Conservation (phyloP, 1,140 invertebrate species). For the Calycopis cecrops region DNA sequence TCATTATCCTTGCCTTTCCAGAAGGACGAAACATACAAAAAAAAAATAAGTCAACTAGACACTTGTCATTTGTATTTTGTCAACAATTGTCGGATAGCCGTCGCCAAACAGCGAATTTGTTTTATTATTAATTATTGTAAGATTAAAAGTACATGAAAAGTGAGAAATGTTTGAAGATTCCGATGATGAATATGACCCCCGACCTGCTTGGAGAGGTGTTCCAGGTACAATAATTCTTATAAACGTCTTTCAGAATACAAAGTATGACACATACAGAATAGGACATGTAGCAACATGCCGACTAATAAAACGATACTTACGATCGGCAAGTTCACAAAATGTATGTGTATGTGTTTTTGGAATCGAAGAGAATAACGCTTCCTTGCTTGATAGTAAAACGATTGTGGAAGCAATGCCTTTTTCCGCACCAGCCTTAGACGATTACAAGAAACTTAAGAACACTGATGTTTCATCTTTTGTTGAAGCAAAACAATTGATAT, state of each 20-base stretch:
- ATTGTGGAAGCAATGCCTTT: constrained; percentile 51
- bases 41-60: too few relatives aligned
- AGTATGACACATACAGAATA: constrained; percentile 27
- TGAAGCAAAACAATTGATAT: constrained; percentile 46
- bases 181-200: constrained; percentile 47
- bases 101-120: too few relatives aligned
- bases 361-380: constrained; percentile 31
- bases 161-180: constrained; percentile 25
- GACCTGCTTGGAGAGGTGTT: constrained; percentile 42
- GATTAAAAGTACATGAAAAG: too few relatives aligned
- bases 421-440: constrained; percentile 36
- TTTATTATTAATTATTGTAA: too few relatives aligned
- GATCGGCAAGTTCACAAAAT: constrained; percentile 36
- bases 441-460: constrained; percentile 48
- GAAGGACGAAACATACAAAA: too few relatives aligned
- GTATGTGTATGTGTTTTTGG: constrained; percentile 55
- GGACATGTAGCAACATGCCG: constrained; percentile 50
- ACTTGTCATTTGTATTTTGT: too few relatives aligned
- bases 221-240: constrained; percentile 56
- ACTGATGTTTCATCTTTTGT: constrained; percentile 34
- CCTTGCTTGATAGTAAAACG: constrained; percentile 38
- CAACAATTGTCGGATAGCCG: too few relatives aligned
- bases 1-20: too few relatives aligned
- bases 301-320: constrained; percentile 45
- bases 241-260: constrained; percentile 42